Conservation (phyloP, 2,113 vertebrate genomes). For the Rousettus leschenaultii region DNA sequence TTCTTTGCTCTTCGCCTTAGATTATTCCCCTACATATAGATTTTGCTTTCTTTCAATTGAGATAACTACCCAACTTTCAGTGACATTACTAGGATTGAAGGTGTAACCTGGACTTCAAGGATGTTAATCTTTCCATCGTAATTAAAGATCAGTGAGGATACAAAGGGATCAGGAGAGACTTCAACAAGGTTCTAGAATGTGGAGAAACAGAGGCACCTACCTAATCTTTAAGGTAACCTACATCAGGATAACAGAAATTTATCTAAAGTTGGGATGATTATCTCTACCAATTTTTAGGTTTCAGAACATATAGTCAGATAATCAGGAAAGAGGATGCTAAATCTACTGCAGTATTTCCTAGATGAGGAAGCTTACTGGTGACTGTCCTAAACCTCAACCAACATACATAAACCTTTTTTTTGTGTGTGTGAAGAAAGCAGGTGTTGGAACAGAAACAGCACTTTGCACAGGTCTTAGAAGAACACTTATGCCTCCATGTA, state of each 20-base stretch:
- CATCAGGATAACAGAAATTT: neutral
- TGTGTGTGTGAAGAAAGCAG: neutral
- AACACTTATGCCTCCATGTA: neutral
- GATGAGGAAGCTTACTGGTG: neutral
- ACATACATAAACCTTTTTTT: neutral
- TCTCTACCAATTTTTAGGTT: neutral
- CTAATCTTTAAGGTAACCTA: neutral
- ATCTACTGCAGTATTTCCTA: neutral
- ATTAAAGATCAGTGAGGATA: neutral
- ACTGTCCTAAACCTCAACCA: neutral
- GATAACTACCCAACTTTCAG: neutral
- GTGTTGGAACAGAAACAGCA: neutral
- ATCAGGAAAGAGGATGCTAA: neutral
- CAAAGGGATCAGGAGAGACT: neutral
- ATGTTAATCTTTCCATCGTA: neutral
- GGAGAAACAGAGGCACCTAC: neutral
- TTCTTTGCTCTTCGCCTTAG: neutral
- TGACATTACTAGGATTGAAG: neutral
- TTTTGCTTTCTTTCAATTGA: neutral
- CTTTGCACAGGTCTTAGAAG: neutral
- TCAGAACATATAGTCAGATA: neutral
- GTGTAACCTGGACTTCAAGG: neutral
- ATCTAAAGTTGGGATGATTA: neutral
- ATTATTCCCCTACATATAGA: neutral
- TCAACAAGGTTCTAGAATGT: neutral